These are phyloP conservation scores for Sturnus vulgaris DNA, from an alignment of 2,113 vertebrate species.

Conservation along the genomic window DNA sequence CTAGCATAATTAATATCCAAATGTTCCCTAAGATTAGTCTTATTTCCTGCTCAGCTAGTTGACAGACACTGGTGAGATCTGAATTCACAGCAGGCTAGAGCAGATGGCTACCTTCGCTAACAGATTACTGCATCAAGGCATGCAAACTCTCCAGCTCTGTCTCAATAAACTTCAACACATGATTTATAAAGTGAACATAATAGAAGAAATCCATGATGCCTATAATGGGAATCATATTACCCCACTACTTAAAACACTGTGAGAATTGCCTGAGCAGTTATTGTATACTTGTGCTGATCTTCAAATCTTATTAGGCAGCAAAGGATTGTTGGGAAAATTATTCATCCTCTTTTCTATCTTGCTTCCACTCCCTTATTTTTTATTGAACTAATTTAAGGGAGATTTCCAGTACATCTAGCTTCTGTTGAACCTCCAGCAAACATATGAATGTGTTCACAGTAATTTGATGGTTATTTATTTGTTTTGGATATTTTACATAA, in stretches of 20 bases:
- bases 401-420: constrained; percentile 56
- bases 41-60: constrained; percentile 25
- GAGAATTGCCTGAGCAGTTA: constrained; percentile 37
- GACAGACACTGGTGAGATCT: constrained; percentile 31
- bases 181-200: constrained; percentile 38
- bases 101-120: constrained; percentile 44
- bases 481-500: constrained; percentile 1
- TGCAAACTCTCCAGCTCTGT: constrained; percentile 6
- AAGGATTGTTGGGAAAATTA: constrained; percentile 56
- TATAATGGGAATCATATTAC: not conserved
- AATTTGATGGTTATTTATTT: constrained; percentile 51
- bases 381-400: constrained; percentile 66
- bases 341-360: constrained; percentile 51
- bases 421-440: constrained; percentile 31
- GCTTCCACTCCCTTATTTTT: constrained; percentile 65
- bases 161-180: constrained; percentile 22
- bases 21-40: constrained; percentile 21
- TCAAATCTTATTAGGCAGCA: constrained; percentile 65
- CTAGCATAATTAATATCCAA: constrained; percentile 28
- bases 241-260: not conserved
- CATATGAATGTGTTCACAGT: constrained; percentile 14
- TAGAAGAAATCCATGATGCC: not conserved
- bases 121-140: constrained; percentile 13
- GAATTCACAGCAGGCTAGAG: constrained; percentile 25
- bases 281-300: constrained; percentile 31